Conservation (phyloP, 2,888 invertebrate genomes). For the Zaprionus lineosus region DNA sequence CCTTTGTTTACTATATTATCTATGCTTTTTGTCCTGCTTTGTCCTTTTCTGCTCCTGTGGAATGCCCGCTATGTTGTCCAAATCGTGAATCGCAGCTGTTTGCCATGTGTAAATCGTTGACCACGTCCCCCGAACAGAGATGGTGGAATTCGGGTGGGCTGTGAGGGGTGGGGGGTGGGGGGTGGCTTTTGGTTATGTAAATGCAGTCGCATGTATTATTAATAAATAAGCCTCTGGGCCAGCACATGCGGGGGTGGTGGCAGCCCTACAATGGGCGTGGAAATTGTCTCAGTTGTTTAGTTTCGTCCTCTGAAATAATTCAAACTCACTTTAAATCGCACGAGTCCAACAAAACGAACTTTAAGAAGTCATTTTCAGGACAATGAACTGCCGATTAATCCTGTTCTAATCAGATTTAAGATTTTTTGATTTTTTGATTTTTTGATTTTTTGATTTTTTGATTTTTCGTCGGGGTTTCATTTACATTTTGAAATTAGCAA, state of each 20-base stretch:
- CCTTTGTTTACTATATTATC: no score
- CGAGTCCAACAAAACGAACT: no score
- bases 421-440: constrained; percentile 1
- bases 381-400: no score
- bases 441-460: constrained; percentile 26
- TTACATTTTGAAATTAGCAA: no score
- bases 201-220: constrained; percentile 53
- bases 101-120: constrained; percentile 45
- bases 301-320: background rate
- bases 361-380: no score
- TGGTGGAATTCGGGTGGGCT: background rate
- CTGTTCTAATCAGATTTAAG: no score
- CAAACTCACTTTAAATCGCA: constrained; percentile 26
- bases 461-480: no score
- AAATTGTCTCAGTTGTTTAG: constrained; percentile 9
- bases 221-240: constrained; percentile 44
- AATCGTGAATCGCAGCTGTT: constrained; percentile 47
- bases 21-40: no score
- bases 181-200: constrained; percentile 29
- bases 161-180: background rate
- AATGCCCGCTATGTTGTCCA: constrained; percentile 41
- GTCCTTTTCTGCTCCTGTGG: no score
- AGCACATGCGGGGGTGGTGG: no score
- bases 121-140: no score
- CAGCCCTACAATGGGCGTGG: background rate